Percentiles rank a stretch among this genome's conserved stretches.
Evolutionary conservation across 2,888 invertebrate genomes (phyloP).

Genomic region (Leptinotarsa juncta): DNA sequence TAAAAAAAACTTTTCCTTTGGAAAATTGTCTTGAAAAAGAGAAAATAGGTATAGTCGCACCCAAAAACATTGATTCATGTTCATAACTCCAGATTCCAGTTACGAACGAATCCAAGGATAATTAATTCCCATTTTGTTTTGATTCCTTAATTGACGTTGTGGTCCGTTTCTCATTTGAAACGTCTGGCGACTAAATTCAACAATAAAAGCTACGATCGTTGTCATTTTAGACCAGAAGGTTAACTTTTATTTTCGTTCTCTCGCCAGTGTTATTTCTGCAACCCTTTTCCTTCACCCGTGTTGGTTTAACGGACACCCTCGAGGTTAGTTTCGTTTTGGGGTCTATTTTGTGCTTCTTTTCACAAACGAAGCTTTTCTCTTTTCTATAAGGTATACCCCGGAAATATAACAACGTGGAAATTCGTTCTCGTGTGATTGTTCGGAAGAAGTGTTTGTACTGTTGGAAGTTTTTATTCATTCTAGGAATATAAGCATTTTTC

Average conservation of each 20-base stretch:
- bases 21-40: too few relatives aligned
- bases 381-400: slow-evolving; percentile 26
- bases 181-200: slow-evolving; percentile 39
- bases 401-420: slow-evolving; percentile 19
- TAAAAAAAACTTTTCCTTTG: too few relatives aligned
- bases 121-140: slow-evolving; percentile 32
- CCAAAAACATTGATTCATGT: neutral
- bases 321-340: slow-evolving; percentile 47
- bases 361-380: slow-evolving; percentile 28
- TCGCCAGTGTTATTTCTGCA: slow-evolving; percentile 55
- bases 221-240: slow-evolving; percentile 49
- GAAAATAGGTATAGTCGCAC: too few relatives aligned
- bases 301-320: slow-evolving; percentile 55
- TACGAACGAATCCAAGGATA: neutral
- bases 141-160: slow-evolving; percentile 36
- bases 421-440: slow-evolving; percentile 16
- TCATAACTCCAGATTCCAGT: neutral
- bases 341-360: slow-evolving; percentile 47
- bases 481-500: slow-evolving; percentile 19
- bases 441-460: slow-evolving; percentile 17
- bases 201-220: slow-evolving; percentile 39
- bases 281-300: slow-evolving; percentile 53
- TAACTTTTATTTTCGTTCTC: slow-evolving; percentile 56
- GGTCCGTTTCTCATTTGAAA: slow-evolving; percentile 34
- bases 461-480: slow-evolving; percentile 22